Base-by-base conservation (phyloP, 2,888 invertebrate genomes). In the Metalampra italica region DNA sequence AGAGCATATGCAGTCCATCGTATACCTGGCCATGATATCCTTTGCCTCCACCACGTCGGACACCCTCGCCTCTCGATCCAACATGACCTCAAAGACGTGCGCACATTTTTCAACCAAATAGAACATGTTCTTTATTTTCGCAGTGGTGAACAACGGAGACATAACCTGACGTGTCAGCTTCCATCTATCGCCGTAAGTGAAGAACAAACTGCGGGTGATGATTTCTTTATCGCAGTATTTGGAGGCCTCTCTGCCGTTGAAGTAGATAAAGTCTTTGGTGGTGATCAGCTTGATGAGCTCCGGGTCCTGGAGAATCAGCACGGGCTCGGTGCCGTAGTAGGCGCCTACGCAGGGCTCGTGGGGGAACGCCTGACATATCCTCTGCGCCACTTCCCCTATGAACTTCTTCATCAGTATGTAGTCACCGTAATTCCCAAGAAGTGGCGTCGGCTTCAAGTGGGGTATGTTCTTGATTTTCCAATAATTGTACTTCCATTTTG, bases 111-210 rank as follows among this genome's bases (percentile, higher is more conserved):
- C 65, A 7, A 84, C 71, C 9, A 83, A 55, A 50, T 73, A 59
- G 45, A 83, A 85, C 85, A 85, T 86, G n/a, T 68, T 78, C 51
- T 75, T 83, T 69, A 83, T 78, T 55, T 83, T 85, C 0, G 73
- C 60, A 0, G 78, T 71, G 0, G 85, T 71, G 55, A 84, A 86
- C 0, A 84, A 45, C 0, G 78, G 78, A 0, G 78, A 78, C 9
- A 79, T 49, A 47, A 82, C 81, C 54, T 83, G 83, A 0, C 86
- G 61, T 1, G 76, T 39, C 0, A 80, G 70, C 45, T 75, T 80
- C 85, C 86, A 85, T 1, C 58, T 53, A 52, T 83, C 79, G 0
- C 86, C 86, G 38, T 69, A 57, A 0, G 62, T 57, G 43, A 61
- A 68, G 51, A 84, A 82, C 1, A 84, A 51, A 36, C 70, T 78